phyloP scores from a whole-genome alignment of 2,113 vertebrate species.

The Speoplatyrhinus poulsoni region DNA sequence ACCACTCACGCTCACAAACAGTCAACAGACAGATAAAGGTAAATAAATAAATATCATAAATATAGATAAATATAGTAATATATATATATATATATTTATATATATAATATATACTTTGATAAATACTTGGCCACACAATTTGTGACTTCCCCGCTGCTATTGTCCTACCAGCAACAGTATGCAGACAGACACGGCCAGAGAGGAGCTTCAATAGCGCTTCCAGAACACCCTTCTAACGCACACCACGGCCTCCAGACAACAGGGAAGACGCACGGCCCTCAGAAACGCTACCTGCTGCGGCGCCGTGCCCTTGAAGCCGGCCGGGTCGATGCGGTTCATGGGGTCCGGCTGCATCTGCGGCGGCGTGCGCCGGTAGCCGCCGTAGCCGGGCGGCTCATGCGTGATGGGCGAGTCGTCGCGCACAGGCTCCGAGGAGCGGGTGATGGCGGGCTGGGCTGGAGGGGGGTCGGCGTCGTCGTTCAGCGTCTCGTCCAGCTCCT shows the following conservation, averaged over 20 bases:
- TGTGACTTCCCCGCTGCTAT: constrained; percentile 49
- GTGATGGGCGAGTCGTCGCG: constrained; percentile 91
- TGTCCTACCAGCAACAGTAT: constrained; percentile 31
- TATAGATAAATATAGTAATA: constrained; percentile 41
- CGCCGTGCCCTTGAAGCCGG: constrained; percentile 86
- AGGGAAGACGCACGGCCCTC: constrained; percentile 74
- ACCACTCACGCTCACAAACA: constrained; percentile 53
- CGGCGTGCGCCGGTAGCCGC: constrained; percentile 77
- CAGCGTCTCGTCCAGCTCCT: constrained; percentile 98
- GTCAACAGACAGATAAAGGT: constrained; percentile 44
- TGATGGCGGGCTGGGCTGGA: constrained; percentile 93
- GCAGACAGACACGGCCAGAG: constrained; percentile 45
- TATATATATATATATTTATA: constrained; percentile 20
- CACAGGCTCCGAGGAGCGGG: constrained; percentile 96
- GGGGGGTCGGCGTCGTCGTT: constrained; percentile 93
- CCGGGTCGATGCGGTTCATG: constrained; percentile 89
- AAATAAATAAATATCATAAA: constrained; percentile 52
- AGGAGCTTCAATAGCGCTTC: constrained; percentile 69
- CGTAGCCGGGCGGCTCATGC: constrained; percentile 85
- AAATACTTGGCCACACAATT: constrained; percentile 64
- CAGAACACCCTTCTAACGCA: constrained; percentile 78
- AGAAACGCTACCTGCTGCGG: constrained; percentile 91
- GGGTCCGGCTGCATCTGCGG: constrained; percentile 78
- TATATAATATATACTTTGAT: constrained; percentile 48
- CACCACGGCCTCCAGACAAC: constrained; percentile 79